Evolutionary conservation across 2,113 vertebrate genomes (phyloP), one percentile per base, ranked within the genome.

Genomic region (Thymallus thymallus): DNA sequence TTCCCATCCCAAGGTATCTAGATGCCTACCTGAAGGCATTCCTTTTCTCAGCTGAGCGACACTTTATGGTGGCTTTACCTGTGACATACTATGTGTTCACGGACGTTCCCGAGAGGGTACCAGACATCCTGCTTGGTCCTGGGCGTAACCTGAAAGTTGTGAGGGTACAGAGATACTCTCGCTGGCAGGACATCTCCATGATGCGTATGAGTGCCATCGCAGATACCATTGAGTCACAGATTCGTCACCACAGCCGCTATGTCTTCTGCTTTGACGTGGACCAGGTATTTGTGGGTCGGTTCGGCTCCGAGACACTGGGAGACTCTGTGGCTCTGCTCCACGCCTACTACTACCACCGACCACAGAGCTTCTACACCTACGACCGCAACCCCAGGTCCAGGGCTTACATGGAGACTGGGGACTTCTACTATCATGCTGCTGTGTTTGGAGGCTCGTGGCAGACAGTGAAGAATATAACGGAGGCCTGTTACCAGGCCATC

Each of bases 161-260:
- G 63, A 23, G 13, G 5, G 92, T 94, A 24, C 20, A 16, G 4
- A 79, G 20, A 20, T 68, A 88, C 70, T 72, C 4, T 18, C 87
- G 93, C 62, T 94, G 94, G 94, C 94, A 94, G 82, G 93, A 95
- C 48, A 78, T 94, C 55, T 93, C 92, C 0, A 94, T 94, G 94
- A 88, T 74, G 84, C 88, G 92, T 60, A 94, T 94, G 94, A 86
- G 76, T 78, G n/a, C 74, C 0, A 88, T 94, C 69, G 81, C 88
- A 0, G 74, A 82, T 0, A 48, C 80, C 41, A 91, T 94, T 3
- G 81, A 87, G 29, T 68, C 75, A 0, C 77, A 76, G 7, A 88
- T 94, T 75, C 86, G 82, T n/a, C 84, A 82, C 69, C 76, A 75
- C 69, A 87, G 63, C 76, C 79, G 84, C 0, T 89, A 92, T 6